These are phyloP conservation scores for Parnassius glacialis DNA, from an alignment of 2,888 invertebrate genomes.

Conservation along the genomic window DNA sequence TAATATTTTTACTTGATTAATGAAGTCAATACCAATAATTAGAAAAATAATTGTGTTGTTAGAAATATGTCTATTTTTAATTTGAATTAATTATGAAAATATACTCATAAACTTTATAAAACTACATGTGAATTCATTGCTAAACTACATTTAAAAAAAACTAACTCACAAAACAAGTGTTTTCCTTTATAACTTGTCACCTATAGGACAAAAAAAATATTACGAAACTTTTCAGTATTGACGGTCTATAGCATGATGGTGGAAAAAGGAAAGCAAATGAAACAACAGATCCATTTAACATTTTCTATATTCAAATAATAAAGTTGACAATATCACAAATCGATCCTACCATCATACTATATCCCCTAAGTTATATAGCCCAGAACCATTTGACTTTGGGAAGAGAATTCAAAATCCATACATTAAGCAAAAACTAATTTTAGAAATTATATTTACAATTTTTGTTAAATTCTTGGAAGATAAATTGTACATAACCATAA, in stretches of 20 bases:
- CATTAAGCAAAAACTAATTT: no score
- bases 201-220: slow-evolving; percentile 35
- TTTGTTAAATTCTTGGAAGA: no score
- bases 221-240: neutral
- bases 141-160: neutral
- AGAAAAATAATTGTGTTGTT: no score
- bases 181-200: slow-evolving; percentile 43
- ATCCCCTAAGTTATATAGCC: slow-evolving; percentile 37
- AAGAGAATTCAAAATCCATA: neutral
- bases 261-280: slow-evolving; percentile 58
- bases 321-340: slow-evolving; percentile 50
- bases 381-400: no score
- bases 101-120: no score
- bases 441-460: no score
- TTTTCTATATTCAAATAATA: slow-evolving; percentile 59
- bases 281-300: slow-evolving; percentile 55
- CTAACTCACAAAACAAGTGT: slow-evolving; percentile 33
- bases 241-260: slow-evolving; percentile 74
- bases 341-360: slow-evolving; percentile 73
- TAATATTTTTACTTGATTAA: no score
- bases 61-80: no score
- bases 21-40: no score
- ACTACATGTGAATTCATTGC: no score
- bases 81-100: no score
- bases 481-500: no score